These are phyloP conservation scores for Tokudaia tokunoshimensis DNA, from an alignment of 2,797 vertebrate genomes.

Conservation along the genomic window DNA sequence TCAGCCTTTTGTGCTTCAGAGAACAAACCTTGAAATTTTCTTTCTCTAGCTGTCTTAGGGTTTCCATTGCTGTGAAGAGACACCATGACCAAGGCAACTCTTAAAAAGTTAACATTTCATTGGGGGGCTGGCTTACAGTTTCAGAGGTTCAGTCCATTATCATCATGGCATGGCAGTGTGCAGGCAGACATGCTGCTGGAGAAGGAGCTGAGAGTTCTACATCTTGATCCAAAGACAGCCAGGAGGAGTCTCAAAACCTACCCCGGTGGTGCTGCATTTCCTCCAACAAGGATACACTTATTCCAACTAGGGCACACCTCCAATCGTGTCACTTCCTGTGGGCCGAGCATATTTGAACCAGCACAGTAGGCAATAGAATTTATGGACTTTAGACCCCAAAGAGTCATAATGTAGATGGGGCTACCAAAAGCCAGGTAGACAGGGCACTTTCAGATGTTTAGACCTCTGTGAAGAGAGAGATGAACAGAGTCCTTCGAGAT, in stretches of 20 bases:
- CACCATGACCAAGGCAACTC: neutral
- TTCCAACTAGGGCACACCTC: neutral
- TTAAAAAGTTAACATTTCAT: neutral
- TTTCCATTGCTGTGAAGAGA: neutral
- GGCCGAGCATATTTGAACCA: neutral
- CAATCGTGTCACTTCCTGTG: neutral
- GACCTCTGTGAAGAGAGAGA: neutral
- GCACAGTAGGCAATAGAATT: neutral
- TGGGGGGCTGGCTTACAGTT: neutral
- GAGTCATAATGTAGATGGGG: neutral
- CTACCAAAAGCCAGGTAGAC: neutral
- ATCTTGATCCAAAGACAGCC: neutral
- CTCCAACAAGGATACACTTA: neutral
- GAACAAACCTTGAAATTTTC: neutral
- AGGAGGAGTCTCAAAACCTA: neutral
- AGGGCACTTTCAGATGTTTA: neutral
- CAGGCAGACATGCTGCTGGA: neutral
- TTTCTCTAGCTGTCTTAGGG: neutral
- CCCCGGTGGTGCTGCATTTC: neutral
- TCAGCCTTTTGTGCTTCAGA: neutral
- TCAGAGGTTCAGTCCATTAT: neutral
- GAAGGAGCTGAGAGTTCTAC: neutral
- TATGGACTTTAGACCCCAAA: neutral
- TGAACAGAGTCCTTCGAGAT: too few relatives aligned
- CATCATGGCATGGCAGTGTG: neutral